These are phyloP conservation scores for Pachliopta kotzebuea DNA, from an alignment of 2,888 invertebrate genomes.

Conservation along the genomic window DNA sequence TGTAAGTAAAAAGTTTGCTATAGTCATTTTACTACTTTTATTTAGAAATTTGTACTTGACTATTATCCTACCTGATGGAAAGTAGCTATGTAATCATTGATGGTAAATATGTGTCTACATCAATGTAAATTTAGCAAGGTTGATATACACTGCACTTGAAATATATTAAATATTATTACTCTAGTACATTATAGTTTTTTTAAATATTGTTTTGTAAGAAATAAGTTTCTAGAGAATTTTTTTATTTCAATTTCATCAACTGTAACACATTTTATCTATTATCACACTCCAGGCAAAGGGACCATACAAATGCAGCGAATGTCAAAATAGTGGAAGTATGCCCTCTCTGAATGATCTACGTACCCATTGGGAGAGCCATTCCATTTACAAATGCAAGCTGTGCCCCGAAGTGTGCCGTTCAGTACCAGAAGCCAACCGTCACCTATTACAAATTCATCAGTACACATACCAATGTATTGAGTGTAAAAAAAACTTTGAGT, in stretches of 20 bases:
- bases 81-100: no score
- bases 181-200: no score
- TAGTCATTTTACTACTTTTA: no score
- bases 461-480: constrained; percentile 41
- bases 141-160: no score
- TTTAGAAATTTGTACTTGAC: no score
- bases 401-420: constrained; percentile 39
- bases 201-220: no score
- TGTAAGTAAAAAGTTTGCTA: constrained; percentile 35
- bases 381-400: constrained; percentile 37
- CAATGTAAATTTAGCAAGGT: no score
- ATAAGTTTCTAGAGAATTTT: neutral
- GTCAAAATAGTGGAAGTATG: constrained; percentile 14
- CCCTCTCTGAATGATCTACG: constrained; percentile 23
- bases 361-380: constrained; percentile 37
- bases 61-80: no score
- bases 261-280: neutral
- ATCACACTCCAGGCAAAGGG: constrained; percentile 6
- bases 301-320: constrained; percentile 34
- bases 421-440: constrained; percentile 35
- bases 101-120: no score
- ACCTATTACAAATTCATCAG: constrained; percentile 38
- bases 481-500: constrained; percentile 43
- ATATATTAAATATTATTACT: no score
- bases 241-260: neutral